Base-by-base conservation (phyloP, 23 tunicate species). In the Clavelina lepadiformis region DNA sequence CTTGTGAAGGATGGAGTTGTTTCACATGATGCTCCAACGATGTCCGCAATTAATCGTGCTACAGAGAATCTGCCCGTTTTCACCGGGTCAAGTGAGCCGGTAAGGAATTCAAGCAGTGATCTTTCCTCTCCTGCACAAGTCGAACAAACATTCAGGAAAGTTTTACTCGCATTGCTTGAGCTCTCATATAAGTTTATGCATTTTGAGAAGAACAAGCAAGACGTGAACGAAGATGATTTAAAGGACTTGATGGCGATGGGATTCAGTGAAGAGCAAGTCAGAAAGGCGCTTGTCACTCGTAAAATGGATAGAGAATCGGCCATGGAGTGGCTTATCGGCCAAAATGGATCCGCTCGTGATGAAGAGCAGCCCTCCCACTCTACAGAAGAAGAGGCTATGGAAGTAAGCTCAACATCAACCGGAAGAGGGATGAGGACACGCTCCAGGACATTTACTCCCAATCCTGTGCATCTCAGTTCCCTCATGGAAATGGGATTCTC, bases 101-200 rank as follows among this genome's bases (percentile, higher is more conserved):
- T 11, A 1, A 38, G 29, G 38, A 47, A 57, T 33, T 25, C 64
- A 0, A 35, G 25, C 28, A 30, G 49, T 13, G 38, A 55, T 35
- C 31, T 65, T 3, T 58, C 78, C 27, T 55, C 96, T 3, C 11
- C 81, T 0, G 20, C 66, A 3, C 78, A 74, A 41, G 79, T 88
- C 1, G 96, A 88, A 61, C 96, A 88, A 74, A 88, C 96, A 1
- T 74, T 88, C 28, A 45, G 96, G 20, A 81, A 81, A 34, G 85
- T 88, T 31, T 56, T 88, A 73, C 78, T 88, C 13, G 79, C 96
- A 6, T 62, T 88, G 46, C 74, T 88, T n/a, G 96, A 88, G 5
- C 77, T 88, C 13, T 88, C 96, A 1, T 88, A 88, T 61, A 88
- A 88, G 67, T 73, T 88, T 54, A 74, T 88, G 82, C 79, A 82